A percentile compares a stretch with the other conserved stretches of the same genome.
These are phyloP conservation scores for Noctua pronuba DNA, from an alignment of 2,888 invertebrate genomes.

Conservation along the genomic window DNA sequence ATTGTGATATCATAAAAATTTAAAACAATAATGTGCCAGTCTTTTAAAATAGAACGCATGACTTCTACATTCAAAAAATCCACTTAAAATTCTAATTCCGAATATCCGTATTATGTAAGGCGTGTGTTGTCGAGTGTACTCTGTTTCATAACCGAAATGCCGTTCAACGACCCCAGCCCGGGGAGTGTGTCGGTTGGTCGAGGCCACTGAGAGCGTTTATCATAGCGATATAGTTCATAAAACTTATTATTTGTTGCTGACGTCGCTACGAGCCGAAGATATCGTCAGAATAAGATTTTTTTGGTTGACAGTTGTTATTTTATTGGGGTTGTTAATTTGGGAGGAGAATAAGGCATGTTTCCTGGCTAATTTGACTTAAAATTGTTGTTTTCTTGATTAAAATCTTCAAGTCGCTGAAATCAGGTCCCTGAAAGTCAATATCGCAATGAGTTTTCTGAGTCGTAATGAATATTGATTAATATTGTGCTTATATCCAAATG, in stretches of 20 bases:
- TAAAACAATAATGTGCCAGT: neutral
- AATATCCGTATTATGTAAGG: slow-evolving; percentile 54
- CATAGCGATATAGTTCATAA: slow-evolving; percentile 76
- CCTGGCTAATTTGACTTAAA: neutral
- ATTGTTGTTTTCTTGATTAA: neutral
- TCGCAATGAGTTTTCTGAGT: neutral
- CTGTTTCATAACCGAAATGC: slow-evolving; percentile 85
- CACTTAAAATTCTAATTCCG: slow-evolving; percentile 35
- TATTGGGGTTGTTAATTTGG: slow-evolving; percentile 9
- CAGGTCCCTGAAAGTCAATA: neutral
- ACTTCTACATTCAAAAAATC: neutral
- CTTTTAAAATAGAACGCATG: slow-evolving; percentile 16
- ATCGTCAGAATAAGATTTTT: slow-evolving; percentile 16
- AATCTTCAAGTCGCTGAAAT: neutral
- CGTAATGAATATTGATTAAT: no score
- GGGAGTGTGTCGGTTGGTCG: slow-evolving; percentile 89
- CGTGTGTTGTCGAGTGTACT: slow-evolving; percentile 63
- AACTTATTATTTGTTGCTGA: slow-evolving; percentile 59
- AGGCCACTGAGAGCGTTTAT: slow-evolving; percentile 83
- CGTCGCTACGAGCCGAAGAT: slow-evolving; percentile 31
- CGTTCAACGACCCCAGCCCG: slow-evolving; percentile 81
- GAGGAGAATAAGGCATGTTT: no score
- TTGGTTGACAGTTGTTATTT: slow-evolving; percentile 12
- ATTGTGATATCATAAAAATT: no score
- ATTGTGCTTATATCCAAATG: neutral